These are phyloP conservation scores for Gallinago stenura DNA, from an alignment of 2,797 vertebrate genomes.

Conservation along the genomic window DNA sequence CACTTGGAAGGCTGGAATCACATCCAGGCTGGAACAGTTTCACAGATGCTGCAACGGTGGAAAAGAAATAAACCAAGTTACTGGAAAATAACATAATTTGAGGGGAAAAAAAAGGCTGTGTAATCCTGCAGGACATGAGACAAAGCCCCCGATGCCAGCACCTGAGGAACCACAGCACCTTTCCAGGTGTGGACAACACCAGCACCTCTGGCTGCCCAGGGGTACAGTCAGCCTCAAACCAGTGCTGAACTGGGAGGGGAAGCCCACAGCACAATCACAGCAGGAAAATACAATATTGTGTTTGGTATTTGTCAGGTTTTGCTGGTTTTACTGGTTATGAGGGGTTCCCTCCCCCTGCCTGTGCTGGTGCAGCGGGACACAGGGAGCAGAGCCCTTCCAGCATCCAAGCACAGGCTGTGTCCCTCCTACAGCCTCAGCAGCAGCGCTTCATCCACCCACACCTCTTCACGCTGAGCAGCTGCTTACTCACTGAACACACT, in stretches of 20 bases:
- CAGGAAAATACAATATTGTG: background rate
- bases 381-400: background rate
- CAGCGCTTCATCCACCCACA: too few relatives aligned
- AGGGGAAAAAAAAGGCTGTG: background rate
- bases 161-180: background rate
- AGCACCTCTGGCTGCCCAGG: background rate
- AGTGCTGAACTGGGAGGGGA: background rate
- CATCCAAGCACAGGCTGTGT: rapidly evolving
- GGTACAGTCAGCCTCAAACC: background rate
- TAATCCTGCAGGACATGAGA: background rate
- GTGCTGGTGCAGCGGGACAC: background rate
- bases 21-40: background rate
- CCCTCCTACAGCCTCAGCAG: background rate
- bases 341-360: rapidly evolving
- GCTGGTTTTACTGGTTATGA: rapidly evolving
- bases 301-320: rapidly evolving
- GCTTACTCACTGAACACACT: background rate
- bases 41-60: background rate
- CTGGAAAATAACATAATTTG: background rate
- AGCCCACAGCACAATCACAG: background rate
- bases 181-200: background rate
- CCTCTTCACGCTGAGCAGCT: rapidly evolving
- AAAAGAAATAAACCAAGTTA: background rate
- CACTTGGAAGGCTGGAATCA: background rate
- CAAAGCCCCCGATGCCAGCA: background rate